Base-by-base conservation (phyloP, 2,797 vertebrate genomes). In the Micropoecilia bifurca region DNA sequence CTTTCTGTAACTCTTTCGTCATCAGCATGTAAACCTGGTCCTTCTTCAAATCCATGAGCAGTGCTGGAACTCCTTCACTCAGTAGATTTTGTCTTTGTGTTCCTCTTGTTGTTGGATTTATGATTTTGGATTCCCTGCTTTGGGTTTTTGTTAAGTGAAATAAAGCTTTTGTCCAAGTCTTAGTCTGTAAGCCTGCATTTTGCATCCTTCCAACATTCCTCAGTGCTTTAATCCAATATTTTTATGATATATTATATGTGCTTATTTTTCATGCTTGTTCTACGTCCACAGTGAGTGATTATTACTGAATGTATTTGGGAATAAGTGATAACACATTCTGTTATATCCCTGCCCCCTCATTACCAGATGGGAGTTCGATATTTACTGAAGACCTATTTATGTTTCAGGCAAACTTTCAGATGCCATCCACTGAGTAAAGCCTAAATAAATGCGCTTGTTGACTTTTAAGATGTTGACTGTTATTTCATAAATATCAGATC, bases 341-440 rank as follows among this genome's bases (percentile, higher is more conserved):
- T 28, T 0, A 36, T 41, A 39, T 55, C 33, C 0, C 46, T 68
- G 69, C 8, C 43, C 18, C 43, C 76, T 73, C 47, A 48, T 30
- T 78, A 74, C 43, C 71, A 80, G 48, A 73, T 80, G 75, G 78
- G 75, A 75, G 69, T 74, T 71, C 4, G 6, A 36, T 68, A 30
- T 69, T 73, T 74, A 80, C 20, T 43, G 12, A 59, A 46, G 46
- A 47, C 46, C 59, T 71, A 6, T 73, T 57, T 25, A 46, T 74
- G 71, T 57, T 57, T 33, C 45, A 80, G 20, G 41, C 9, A 66
- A 74, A 61, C 13, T 39, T 74, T 71, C 43, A 36, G 33, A n/a
- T 63, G 30, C n/a, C 3, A 13, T 57, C 71, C 13, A 76, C 6
- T 45, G 5, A 36, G 73, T 71, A 8, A 53, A 36, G 30, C 1